Base-by-base conservation (phyloP, 2,113 vertebrate genomes). In the Nannospalax galili region DNA sequence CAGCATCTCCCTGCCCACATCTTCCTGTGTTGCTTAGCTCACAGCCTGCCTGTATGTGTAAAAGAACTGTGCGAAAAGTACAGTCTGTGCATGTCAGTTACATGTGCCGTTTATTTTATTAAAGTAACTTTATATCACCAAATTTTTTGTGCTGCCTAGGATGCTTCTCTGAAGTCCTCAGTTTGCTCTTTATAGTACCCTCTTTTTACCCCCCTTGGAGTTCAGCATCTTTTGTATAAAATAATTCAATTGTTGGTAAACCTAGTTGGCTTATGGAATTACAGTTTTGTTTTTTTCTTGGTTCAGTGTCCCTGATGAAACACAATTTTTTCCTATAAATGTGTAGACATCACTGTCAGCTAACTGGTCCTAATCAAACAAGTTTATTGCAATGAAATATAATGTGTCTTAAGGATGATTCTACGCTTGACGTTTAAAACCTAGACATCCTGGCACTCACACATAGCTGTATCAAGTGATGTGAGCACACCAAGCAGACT, bases 261-360 rank as follows among this genome's bases (percentile, higher is more conserved):
- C 69, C 94, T 52, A 35, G 93, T 30, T 88, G 84, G 70, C 84
- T 94, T 94, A 60, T 48, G 75, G 42, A 5, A 40, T 32, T 10
- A 72, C 32, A 10, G 73, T 12, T 69, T 52, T 52, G 60, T 62
- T 62, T 8, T 62, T 62, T 16, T 95, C 72, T 69, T n/a, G n/a
- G n/a, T n/a, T n/a, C n/a, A n/a, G 84, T 40, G 60, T 89, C 74
- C 24, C 75, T 74, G 85, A 94, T 45, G 16, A 45, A 78, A 65
- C 86, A 95, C 92, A 94, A 28, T 80, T 72, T 73, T 81, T 79
- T 92, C 84, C 20, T 84, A 84, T 86, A 75, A 74, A 75, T 81
- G 24, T 95, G 65, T 19, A 94, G n/a, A 79, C 90, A 19, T 62
- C 7, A 4, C 22, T 40, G 77, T 52, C n/a, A 84, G 89, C 64